phyloP scores from a whole-genome alignment of 2,888 invertebrate species.

The Ichneumon xanthorius region DNA sequence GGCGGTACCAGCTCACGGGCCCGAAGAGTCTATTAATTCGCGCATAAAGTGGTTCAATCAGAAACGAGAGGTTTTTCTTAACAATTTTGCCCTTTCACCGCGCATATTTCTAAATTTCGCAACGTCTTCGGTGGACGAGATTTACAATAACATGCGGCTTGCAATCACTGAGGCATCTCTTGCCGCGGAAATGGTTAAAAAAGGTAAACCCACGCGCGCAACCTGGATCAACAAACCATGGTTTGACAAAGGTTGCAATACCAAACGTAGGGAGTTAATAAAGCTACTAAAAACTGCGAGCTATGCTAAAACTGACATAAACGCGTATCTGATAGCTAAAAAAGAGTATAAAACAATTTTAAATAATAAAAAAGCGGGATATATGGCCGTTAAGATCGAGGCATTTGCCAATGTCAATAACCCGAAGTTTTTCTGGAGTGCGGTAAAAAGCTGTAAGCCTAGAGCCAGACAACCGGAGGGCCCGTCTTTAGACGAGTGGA shows the following conservation, averaged over 20 bases:
- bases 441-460: slow-evolving; percentile 5
- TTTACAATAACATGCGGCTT: not conserved
- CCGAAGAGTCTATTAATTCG: too few relatives aligned
- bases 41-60: not conserved
- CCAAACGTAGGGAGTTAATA: not conserved
- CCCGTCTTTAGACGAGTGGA: slow-evolving; percentile 16
- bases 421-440: slow-evolving; percentile 27
- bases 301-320: not conserved
- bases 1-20: too few relatives aligned
- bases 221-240: slow-evolving; percentile 1
- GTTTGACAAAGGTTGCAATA: slow-evolving; percentile 27
- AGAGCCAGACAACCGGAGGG: not conserved
- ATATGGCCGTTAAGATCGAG: too few relatives aligned
- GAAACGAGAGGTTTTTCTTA: not conserved
- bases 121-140: not conserved
- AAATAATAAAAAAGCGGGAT: too few relatives aligned
- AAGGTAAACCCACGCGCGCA: not conserved
- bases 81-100: not conserved
- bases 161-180: not conserved
- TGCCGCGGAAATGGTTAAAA: not conserved
- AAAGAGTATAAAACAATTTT: not conserved
- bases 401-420: slow-evolving; percentile 23
- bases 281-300: not conserved
- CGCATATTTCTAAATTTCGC: not conserved
- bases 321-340: not conserved